Evolutionary conservation across 2,797 vertebrate genomes (phyloP).

Genomic region (Sphenodon punctatus): DNA sequence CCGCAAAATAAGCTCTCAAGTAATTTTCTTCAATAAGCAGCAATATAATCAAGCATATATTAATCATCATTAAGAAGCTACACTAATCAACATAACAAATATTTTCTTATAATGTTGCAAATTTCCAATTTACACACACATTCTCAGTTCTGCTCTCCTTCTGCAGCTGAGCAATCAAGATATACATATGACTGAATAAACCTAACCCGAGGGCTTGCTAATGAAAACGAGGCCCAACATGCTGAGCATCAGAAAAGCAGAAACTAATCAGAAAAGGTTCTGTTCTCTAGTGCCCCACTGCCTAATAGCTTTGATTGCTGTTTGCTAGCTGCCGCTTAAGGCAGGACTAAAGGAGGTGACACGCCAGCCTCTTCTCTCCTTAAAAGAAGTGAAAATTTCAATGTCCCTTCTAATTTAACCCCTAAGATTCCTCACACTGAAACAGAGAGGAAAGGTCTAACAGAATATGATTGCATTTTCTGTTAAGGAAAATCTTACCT

Average conservation of each 20-base stretch:
- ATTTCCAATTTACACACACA: neutral
- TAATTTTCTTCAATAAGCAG: constrained; percentile 23
- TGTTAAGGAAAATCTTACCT: constrained; percentile 75
- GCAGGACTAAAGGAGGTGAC: neutral
- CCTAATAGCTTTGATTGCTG: neutral
- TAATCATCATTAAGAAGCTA: constrained; percentile 5
- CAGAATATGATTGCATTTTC: too few relatives aligned
- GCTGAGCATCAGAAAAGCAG: neutral
- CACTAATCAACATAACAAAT: neutral
- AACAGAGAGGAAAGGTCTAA: neutral
- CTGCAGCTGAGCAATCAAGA: neutral
- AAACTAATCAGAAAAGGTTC: neutral
- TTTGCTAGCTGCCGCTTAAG: neutral
- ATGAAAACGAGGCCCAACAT: constrained; percentile 11
- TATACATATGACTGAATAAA: constrained; percentile 6
- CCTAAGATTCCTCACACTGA: neutral
- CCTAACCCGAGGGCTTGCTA: neutral
- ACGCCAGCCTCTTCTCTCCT: neutral
- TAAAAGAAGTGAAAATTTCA: neutral
- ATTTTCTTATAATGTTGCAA: neutral
- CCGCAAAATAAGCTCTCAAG: constrained; percentile 12
- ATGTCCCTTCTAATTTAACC: neutral
- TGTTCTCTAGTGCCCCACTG: neutral
- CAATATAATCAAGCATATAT: constrained; percentile 17
- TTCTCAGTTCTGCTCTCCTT: constrained; percentile 11